phyloP scores from a whole-genome alignment of 1,140 invertebrate species.

The Ceratoteleas bidentatus region DNA sequence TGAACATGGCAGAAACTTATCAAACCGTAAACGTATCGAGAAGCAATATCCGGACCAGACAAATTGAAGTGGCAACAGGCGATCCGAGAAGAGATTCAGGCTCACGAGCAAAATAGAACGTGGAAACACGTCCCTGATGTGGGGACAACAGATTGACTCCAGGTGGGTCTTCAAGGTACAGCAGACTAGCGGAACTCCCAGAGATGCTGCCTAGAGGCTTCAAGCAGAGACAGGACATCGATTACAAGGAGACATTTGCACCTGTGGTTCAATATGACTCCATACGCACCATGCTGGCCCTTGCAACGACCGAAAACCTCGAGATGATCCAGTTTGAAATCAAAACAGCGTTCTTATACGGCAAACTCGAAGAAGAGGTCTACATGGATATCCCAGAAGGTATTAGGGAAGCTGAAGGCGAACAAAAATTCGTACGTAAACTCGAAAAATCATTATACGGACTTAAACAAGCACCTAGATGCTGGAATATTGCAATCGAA shows the following conservation, averaged over 20 bases:
- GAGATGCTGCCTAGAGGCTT: constrained; percentile 16
- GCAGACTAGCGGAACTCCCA: background rate
- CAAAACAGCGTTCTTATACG: constrained; percentile 25
- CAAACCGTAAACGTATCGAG: constrained; percentile 8
- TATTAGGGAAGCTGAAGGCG: background rate
- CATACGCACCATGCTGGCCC: constrained; percentile 1
- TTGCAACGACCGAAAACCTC: background rate
- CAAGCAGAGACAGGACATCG: background rate
- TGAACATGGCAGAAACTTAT: constrained; percentile 16
- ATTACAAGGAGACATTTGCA: constrained; percentile 19
- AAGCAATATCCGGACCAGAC: constrained; percentile 45
- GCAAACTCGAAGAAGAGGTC: constrained; percentile 7
- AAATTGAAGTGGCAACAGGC: constrained; percentile 57
- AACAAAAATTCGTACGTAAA: constrained; percentile 13
- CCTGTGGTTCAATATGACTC: constrained; percentile 19
- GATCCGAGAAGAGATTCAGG: constrained; percentile 60
- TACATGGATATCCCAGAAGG: constrained; percentile 20
- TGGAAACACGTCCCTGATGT: constrained; percentile 65
- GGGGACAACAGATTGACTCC: constrained; percentile 68
- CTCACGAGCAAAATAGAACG: constrained; percentile 58
- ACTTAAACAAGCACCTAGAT: constrained; percentile 34
- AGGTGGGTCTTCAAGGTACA: constrained; percentile 77
- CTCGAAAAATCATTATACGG: constrained; percentile 32
- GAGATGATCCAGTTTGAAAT: constrained; percentile 12
- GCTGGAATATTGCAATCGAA: too few species aligned